phyloP scores from a whole-genome alignment of 2,797 vertebrate genomes.

The Pachyuromys duprasi region DNA sequence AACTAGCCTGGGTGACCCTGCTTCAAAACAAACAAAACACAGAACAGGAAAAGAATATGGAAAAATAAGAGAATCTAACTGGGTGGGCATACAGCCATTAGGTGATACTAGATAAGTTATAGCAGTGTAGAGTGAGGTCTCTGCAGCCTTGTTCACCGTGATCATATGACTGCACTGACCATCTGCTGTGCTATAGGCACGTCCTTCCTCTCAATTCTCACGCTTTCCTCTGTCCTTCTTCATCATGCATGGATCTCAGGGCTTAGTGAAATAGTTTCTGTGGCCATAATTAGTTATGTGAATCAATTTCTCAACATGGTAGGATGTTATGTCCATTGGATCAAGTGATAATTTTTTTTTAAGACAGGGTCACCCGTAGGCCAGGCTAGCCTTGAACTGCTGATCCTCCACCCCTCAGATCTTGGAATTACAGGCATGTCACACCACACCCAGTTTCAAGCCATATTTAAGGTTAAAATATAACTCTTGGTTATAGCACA shows the following conservation, averaged over 20 bases:
- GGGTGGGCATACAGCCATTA: background rate
- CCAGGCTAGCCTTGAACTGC: background rate
- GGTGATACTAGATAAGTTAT: background rate
- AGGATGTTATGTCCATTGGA: background rate
- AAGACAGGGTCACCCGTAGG: background rate
- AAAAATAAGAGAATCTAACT: background rate
- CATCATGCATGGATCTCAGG: background rate
- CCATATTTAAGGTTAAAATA: conserved; percentile 45
- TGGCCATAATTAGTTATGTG: background rate
- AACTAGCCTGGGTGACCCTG: background rate
- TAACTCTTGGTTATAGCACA: conserved; percentile 16
- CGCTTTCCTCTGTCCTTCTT: background rate
- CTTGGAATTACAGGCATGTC: background rate
- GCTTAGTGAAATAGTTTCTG: background rate
- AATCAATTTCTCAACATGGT: conserved; percentile 35
- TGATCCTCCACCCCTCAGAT: background rate
- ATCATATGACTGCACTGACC: background rate
- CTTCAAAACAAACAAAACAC: background rate
- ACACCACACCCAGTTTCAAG: background rate
- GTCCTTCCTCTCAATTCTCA: background rate
- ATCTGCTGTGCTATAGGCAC: background rate
- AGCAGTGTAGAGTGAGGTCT: background rate
- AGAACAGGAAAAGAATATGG: background rate
- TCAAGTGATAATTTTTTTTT: background rate
- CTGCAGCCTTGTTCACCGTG: background rate